Base-by-base conservation (phyloP, 2,797 vertebrate genomes). In the Dicrostonyx torquatus region DNA sequence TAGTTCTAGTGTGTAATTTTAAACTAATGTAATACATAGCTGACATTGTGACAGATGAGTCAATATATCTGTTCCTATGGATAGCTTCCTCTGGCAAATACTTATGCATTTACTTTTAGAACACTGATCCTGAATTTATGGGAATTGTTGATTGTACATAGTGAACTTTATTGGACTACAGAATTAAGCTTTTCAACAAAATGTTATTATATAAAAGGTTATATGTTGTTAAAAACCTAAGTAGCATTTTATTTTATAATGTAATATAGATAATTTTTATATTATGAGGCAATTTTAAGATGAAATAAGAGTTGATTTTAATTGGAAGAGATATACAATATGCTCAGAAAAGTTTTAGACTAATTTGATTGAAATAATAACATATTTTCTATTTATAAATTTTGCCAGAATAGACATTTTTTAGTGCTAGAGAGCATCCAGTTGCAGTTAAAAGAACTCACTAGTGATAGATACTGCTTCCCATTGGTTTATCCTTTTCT, bases 361-460 rank as follows among this genome's bases (percentile, higher is more conserved):
- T 73, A 87, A 22, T 37, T n/a, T 85, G 68, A n/a, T 12, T 82
- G 45, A 93, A 97, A 48, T 84, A 93, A 62, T 90, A 24, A 55
- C 24, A 40, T 90, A 68, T 18, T 86, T 85, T 84, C 87, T 93
- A 9, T 79, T 40, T 1, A 29, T 80, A 66, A 31, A 17, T 93
- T 94, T 96, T 90, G 53, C 40, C 13, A 43, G 40, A 22, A 20
- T 58, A 87, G 87, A 73, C 3, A 45, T 78, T 87, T 58, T 88
- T 77, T 79, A 79, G 4, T 85, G 58, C 7, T 70, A 24, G 43
- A 87, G 89, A 82, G 34, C 9, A 60, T 87, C n/a, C 20, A 45
- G 31, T 93, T 94, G 34, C 22, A 80, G 31, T 84, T 48, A 85
- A 77, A 91, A 94, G 40, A 89, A 96, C 79, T 17, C 2, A 9